Evolutionary conservation across 2,888 invertebrate species (phyloP).

Genomic region (Hydrotaea diabolus): DNA sequence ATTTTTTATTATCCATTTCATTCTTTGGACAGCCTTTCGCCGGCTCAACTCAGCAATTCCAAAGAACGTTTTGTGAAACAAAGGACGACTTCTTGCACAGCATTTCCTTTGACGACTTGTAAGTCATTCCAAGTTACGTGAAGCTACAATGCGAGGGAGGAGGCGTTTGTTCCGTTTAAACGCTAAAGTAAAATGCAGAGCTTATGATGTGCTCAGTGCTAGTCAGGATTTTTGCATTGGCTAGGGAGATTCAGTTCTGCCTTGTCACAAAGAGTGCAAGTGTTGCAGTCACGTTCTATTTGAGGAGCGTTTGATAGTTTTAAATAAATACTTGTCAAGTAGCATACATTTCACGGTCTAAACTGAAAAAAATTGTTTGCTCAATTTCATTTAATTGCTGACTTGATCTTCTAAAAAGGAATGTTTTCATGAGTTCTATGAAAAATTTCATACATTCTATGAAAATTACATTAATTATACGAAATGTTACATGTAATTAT

Average conservation of each 20-base stretch:
- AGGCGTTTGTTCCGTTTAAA: not conserved
- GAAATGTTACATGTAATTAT: no score
- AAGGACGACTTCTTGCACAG: not conserved
- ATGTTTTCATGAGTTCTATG: no score
- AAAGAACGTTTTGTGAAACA: slow-evolving; percentile 4
- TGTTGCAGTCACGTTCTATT: not conserved
- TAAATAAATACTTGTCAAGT: not conserved
- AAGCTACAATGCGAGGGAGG: not conserved
- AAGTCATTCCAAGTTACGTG: not conserved
- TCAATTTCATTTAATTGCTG: no score
- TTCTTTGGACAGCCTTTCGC: not conserved
- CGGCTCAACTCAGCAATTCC: not conserved
- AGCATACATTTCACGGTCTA: no score
- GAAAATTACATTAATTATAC: no score
- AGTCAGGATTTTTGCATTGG: not conserved
- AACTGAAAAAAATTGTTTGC: no score
- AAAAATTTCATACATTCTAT: no score
- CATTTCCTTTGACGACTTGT: not conserved
- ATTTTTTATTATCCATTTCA: slow-evolving; percentile 76
- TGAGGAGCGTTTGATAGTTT: not conserved
- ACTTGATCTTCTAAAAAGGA: no score
- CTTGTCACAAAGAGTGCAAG: not conserved
- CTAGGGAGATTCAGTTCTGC: slow-evolving; percentile 15
- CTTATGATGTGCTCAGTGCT: not conserved
- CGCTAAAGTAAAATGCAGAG: not conserved